Evolutionary conservation across 2,888 invertebrate genomes (phyloP), one percentile per base, ranked within the genome.

Genomic region (Tinea semifulvella): DNA sequence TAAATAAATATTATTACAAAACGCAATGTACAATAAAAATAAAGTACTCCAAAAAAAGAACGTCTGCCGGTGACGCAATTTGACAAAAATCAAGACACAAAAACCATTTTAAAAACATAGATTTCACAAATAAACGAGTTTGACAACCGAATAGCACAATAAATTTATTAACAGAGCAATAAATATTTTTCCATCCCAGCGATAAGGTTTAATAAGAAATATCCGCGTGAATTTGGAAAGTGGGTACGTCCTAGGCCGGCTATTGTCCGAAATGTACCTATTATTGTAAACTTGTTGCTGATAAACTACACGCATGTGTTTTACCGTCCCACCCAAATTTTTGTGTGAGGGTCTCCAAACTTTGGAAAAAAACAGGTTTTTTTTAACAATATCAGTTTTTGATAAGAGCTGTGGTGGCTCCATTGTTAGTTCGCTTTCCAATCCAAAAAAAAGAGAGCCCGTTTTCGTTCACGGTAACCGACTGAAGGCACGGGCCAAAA

Each of bases 211-310:
- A 31, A 31, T 26, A 2, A 11, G 10, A n/a, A 31, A 31, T 31
- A 31, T 31, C 31, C 31, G 31, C 31, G 36, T 36, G 11, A 36
- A 10, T 36, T 36, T 36, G 18, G 36, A 36, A 36, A 36, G 36
- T 36, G 2, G 13, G 36, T 18, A 18, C 36, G 16, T 14, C 36
- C 36, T 10, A 18, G 18, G n/a, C 18, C 18, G n/a, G 7, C 36
- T 18, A 36, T 36, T 36, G 36, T 36, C 18, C 11, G 36, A 18
- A 36, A 36, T 36, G 36, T 36, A 17, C 36, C 36, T 36, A 36
- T 36, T 17, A 36, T 36, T 36, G 36, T 36, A 36, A 36, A 18
- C 17, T 36, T 36, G 36, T 36, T 14, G 10, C 16, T 18, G 36
- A 36, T 36, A 36, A 36, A 36, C 36, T 10, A 36, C 36, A 18